Percentiles rank a stretch among this genome's conserved stretches.
Conservation (phyloP, 2,797 vertebrate species). For the Peromyscus melanophrys region DNA sequence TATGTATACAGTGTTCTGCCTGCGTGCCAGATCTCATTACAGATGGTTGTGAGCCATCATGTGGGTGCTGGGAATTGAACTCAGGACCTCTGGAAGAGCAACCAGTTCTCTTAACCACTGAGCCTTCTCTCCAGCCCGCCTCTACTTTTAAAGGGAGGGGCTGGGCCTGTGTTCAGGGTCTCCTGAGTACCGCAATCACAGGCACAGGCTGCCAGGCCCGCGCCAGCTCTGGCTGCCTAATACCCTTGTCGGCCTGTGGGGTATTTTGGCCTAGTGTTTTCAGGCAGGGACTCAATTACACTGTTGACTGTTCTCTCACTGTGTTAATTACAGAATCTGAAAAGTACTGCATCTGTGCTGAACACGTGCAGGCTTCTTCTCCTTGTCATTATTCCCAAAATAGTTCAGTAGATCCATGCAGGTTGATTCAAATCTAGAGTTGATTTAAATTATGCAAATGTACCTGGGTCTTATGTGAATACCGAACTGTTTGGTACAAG, state of each 20-base stretch:
- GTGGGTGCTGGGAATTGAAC: too few species aligned
- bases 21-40: too few species aligned
- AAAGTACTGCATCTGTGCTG: neutral
- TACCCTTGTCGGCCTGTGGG: neutral
- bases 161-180: neutral
- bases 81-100: too few species aligned
- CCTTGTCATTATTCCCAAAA: neutral
- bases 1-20: too few species aligned
- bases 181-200: neutral
- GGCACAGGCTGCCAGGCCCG: neutral
- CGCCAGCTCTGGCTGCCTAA: neutral
- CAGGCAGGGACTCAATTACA: neutral
- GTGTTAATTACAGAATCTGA: conserved; percentile 14
- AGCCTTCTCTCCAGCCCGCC: neutral
- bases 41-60: too few species aligned
- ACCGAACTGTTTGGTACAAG: neutral
- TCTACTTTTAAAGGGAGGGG: neutral
- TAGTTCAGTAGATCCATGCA: neutral
- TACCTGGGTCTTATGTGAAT: neutral
- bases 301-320: neutral
- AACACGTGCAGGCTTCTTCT: neutral
- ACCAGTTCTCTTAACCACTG: too few species aligned
- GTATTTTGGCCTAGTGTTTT: neutral
- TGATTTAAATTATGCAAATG: neutral
- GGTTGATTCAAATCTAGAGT: neutral